These are phyloP conservation scores for Chelmon rostratus DNA, from an alignment of 2,797 vertebrate species.

Conservation along the genomic window DNA sequence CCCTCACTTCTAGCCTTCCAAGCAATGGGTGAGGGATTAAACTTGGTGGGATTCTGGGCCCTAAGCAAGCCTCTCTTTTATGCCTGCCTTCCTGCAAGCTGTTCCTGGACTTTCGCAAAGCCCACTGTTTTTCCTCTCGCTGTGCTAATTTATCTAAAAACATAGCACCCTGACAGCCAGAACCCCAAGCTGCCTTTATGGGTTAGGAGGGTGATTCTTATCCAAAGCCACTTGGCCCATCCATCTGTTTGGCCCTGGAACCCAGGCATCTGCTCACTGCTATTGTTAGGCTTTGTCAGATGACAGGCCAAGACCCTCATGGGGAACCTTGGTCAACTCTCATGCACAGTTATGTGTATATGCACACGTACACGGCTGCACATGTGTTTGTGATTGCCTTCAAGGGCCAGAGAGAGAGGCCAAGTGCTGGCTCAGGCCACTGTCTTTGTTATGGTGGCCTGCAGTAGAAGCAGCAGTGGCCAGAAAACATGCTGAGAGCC, in stretches of 20 bases:
- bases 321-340: conserved; percentile 78
- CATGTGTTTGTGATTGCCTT: conserved; percentile 61
- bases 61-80: conserved; percentile 69
- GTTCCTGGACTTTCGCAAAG: conserved; percentile 79
- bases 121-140: conserved; percentile 79
- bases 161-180: conserved; percentile 84
- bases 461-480: conserved; percentile 63
- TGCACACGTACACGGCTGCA: conserved; percentile 43
- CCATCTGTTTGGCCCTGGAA: conserved; percentile 87
- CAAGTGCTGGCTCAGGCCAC: conserved; percentile 77
- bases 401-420: conserved; percentile 64
- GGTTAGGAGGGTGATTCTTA: conserved; percentile 80
- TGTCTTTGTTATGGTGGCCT: conserved; percentile 80
- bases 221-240: conserved; percentile 84
- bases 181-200: conserved; percentile 77
- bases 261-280: conserved; percentile 84
- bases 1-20: conserved; percentile 62
- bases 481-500: conserved; percentile 72
- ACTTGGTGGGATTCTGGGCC: conserved; percentile 70
- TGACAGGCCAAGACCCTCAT: conserved; percentile 86
- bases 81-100: conserved; percentile 81
- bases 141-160: conserved; percentile 86
- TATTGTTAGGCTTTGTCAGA: conserved; percentile 87
- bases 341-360: conserved; percentile 58
- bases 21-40: conserved; percentile 79